Percentiles rank a stretch among this genome's conserved stretches.
These are phyloP conservation scores for Capromys pilorides DNA, from an alignment of 2,797 vertebrate genomes.

Conservation along the genomic window DNA sequence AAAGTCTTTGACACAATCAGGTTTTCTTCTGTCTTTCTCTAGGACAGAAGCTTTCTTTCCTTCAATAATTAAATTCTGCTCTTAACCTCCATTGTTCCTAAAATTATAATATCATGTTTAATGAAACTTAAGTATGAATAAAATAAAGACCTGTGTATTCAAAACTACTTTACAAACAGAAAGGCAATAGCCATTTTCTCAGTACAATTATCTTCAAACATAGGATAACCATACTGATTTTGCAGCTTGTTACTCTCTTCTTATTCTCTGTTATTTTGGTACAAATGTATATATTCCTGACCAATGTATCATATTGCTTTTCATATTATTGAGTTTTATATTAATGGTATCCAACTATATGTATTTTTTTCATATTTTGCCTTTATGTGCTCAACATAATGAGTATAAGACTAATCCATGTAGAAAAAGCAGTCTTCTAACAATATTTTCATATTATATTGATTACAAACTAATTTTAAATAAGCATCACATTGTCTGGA, in stretches of 20 bases:
- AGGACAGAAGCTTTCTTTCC: too few species aligned
- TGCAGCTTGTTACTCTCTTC: background rate
- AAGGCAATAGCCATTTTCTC: background rate
- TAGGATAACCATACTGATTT: background rate
- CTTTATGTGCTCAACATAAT: background rate
- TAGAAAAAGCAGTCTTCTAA: conserved; percentile 29
- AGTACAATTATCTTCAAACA: background rate
- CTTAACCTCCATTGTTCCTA: background rate
- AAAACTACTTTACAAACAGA: background rate
- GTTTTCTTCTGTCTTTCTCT: too few species aligned
- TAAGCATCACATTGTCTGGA: background rate
- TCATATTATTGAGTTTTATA: background rate
- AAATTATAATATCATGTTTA: background rate
- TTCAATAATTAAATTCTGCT: too few species aligned
- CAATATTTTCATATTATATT: conserved; percentile 35
- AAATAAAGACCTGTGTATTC: background rate
- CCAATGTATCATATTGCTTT: background rate
- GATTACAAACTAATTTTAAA: background rate
- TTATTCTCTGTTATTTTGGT: background rate
- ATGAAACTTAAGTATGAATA: background rate
- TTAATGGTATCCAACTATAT: background rate
- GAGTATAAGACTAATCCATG: background rate
- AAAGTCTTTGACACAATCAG: too few species aligned
- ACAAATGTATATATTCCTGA: background rate
- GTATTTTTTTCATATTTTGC: background rate